Evolutionary conservation across 2,888 invertebrate species (phyloP), one percentile per base, ranked within the genome.

Genomic region (Taphrorychus bicolor): DNA sequence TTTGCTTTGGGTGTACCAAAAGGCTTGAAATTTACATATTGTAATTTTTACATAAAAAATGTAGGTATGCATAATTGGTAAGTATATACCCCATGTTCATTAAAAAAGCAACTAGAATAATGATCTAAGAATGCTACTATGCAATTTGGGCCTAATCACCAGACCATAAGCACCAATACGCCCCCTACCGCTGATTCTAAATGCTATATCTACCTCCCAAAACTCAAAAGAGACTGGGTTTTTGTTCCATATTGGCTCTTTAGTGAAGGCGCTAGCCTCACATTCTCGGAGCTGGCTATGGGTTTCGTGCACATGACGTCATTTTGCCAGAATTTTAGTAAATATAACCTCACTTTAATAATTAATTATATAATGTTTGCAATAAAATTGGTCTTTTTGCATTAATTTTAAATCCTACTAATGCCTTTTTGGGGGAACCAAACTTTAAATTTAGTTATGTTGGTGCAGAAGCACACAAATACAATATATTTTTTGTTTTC

Each of bases 91-190:
- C n/a, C n/a, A n/a, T n/a, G n/a, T n/a, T n/a, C n/a, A n/a, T n/a
- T n/a, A n/a, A n/a, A n/a, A n/a, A n/a, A n/a, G n/a, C n/a, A n/a
- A n/a, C n/a, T n/a, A n/a, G n/a, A n/a, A n/a, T n/a, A n/a, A n/a
- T n/a, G n/a, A n/a, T n/a, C n/a, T n/a, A n/a, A n/a, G n/a, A n/a
- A n/a, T n/a, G n/a, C n/a, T n/a, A n/a, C n/a, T n/a, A n/a, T n/a
- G n/a, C n/a, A 16, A 5, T 48, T 7, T 48, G 14, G 2, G 14
- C 3, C 14, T 17, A 52, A 7, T 78, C 87, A 94, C 94, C 86
- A 99, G 85, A 64, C 99, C 99, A 84, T 99, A 99, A 68, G 98
- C 99, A 1, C 99, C 99, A 72, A 99, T 92, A 78, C 98, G 87
- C 32, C 98, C 98, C 75, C 98, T 85, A 18, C 99, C 99, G 5